Conservation (phyloP, 2,888 invertebrate genomes). For the Erannis defoliaria region DNA sequence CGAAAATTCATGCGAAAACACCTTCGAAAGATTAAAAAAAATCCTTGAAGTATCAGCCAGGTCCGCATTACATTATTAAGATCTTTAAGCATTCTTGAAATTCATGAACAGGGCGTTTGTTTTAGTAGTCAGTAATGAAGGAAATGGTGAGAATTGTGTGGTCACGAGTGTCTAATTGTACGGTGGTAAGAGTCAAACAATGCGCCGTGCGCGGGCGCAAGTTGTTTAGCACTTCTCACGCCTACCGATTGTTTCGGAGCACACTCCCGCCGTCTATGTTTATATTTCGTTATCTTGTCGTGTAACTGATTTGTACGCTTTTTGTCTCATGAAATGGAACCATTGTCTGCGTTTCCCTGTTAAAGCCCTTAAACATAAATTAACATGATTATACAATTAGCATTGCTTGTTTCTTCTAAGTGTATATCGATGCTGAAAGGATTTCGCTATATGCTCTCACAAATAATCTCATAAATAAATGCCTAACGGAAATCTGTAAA, state of each 20-base stretch:
- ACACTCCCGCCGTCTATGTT: conserved; percentile 61
- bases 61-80: no score
- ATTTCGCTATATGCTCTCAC: no score
- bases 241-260: conserved; percentile 57
- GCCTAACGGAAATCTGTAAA: no score
- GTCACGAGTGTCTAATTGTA: conserved; percentile 58
- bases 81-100: background rate
- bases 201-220: conserved; percentile 36
- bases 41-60: no score
- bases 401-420: conserved; percentile 3
- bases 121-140: background rate
- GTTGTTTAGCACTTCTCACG: conserved; percentile 69
- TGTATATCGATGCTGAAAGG: no score
- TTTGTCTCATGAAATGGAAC: conserved; percentile 38
- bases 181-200: conserved; percentile 63
- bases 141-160: conserved; percentile 43
- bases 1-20: no score
- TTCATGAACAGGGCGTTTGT: background rate
- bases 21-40: no score
- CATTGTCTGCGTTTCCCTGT: conserved; percentile 34
- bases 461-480: no score
- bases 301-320: conserved; percentile 43
- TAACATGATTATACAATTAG: conserved; percentile 19
- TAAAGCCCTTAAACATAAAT: conserved; percentile 2
- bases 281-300: conserved; percentile 62